Conservation (phyloP, 2,888 invertebrate genomes). For the Diabrotica balteata region DNA sequence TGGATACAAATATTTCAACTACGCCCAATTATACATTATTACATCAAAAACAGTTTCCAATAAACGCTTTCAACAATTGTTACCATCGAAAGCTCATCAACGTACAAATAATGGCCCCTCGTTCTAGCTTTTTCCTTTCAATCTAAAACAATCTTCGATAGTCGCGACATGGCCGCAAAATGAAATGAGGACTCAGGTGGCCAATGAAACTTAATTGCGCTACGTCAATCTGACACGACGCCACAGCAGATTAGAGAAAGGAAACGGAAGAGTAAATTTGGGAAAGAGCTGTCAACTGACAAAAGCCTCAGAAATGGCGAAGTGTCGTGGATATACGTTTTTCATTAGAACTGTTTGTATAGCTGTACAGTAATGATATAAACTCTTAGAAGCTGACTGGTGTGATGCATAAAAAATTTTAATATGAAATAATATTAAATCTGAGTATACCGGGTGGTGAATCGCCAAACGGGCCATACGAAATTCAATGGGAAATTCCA, state of each 20-base stretch:
- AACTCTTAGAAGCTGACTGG: too few species aligned
- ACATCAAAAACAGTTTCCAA: too few species aligned
- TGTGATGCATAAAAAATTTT: too few species aligned
- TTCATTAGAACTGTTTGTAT: background rate
- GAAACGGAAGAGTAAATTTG: conserved; percentile 15
- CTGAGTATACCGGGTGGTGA: too few species aligned
- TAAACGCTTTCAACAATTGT: background rate
- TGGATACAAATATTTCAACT: too few species aligned
- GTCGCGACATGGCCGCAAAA: conserved; percentile 24
- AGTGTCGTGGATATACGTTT: background rate
- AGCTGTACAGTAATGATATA: too few species aligned
- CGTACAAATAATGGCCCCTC: too few species aligned
- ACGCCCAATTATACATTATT: too few species aligned
- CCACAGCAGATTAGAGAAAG: conserved; percentile 3
- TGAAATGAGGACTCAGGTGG: conserved; percentile 31
- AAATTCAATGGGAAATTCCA: too few species aligned
- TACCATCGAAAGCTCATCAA: background rate
- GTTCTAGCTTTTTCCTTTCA: too few species aligned
- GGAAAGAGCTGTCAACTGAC: conserved; percentile 18
- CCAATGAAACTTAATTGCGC: conserved; percentile 32
- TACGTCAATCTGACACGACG: conserved; percentile 28
- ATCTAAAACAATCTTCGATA: conserved; percentile 3
- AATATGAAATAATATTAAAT: too few species aligned
- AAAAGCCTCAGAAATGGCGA: background rate
- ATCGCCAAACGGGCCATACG: too few species aligned